Percentiles rank a stretch among this genome's conserved stretches.
These are phyloP conservation scores for Varanus komodoensis DNA, from an alignment of 2,113 vertebrate species.

Conservation along the genomic window DNA sequence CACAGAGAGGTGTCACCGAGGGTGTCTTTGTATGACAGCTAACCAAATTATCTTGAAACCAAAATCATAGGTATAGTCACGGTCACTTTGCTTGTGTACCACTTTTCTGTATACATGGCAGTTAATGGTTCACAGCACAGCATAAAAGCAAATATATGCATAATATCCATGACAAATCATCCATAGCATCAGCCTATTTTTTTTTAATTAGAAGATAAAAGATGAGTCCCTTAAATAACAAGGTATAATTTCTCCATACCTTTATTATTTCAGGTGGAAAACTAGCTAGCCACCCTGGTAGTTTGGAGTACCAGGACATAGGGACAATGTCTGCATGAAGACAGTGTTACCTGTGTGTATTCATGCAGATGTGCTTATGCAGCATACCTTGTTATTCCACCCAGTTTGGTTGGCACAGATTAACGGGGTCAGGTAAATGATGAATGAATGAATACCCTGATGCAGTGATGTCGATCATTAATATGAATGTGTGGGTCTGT, in stretches of 20 bases:
- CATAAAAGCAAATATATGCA: too few species aligned
- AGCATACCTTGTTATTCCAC: background rate
- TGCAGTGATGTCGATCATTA: background rate
- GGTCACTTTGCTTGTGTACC: too few species aligned
- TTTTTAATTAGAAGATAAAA: background rate
- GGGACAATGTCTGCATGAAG: background rate
- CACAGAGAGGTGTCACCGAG: background rate
- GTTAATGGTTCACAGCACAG: too few species aligned
- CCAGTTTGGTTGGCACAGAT: background rate
- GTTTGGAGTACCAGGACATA: background rate
- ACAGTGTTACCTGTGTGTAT: background rate
- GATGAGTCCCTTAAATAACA: background rate
- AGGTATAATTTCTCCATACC: background rate
- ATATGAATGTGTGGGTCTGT: background rate
- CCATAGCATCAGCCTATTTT: too few species aligned
- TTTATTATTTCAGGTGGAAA: background rate
- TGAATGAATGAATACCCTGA: background rate
- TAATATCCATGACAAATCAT: too few species aligned
- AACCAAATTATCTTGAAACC: background rate
- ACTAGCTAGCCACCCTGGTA: background rate
- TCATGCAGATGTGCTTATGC: background rate
- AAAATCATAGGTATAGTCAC: background rate
- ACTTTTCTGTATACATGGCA: too few species aligned
- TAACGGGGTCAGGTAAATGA: background rate
- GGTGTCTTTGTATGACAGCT: background rate